phyloP scores from a whole-genome alignment of 2,797 vertebrate genomes.

The Syncerus caffer region DNA sequence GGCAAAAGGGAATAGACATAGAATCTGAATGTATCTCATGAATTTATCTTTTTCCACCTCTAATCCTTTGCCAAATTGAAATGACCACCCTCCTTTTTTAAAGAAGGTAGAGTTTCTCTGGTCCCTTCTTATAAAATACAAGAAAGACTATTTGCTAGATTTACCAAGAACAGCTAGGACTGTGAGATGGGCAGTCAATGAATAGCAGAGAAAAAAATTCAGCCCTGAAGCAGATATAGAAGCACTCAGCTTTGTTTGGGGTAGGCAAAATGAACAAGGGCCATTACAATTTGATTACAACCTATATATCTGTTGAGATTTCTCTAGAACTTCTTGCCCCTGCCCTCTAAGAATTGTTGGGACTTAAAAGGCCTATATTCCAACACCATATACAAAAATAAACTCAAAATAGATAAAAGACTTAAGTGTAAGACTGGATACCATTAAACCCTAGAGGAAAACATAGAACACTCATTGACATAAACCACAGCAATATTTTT shows the following conservation, averaged over 20 bases:
- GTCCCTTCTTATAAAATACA: constrained; percentile 21
- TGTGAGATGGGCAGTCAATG: background rate
- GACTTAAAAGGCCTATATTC: background rate
- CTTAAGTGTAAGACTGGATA: background rate
- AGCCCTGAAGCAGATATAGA: background rate
- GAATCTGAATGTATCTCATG: background rate
- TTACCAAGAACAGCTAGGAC: background rate
- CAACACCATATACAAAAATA: background rate
- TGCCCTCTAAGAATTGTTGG: background rate
- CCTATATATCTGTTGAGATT: background rate
- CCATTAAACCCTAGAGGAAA: background rate
- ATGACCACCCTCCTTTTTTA: background rate
- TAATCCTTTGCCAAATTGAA: constrained; percentile 20
- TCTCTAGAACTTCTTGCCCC: background rate
- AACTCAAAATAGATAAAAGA: background rate
- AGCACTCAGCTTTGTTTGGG: background rate
- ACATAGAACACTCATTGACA: background rate
- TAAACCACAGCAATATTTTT: background rate
- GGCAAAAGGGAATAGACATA: background rate
- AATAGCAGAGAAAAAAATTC: background rate
- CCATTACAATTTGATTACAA: background rate
- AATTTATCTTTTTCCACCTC: background rate
- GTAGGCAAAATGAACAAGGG: background rate
- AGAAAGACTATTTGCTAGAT: background rate
- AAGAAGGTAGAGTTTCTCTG: background rate